These are phyloP conservation scores for Aptenodytes forsteri DNA, from an alignment of 2,113 vertebrate species.

Conservation along the genomic window DNA sequence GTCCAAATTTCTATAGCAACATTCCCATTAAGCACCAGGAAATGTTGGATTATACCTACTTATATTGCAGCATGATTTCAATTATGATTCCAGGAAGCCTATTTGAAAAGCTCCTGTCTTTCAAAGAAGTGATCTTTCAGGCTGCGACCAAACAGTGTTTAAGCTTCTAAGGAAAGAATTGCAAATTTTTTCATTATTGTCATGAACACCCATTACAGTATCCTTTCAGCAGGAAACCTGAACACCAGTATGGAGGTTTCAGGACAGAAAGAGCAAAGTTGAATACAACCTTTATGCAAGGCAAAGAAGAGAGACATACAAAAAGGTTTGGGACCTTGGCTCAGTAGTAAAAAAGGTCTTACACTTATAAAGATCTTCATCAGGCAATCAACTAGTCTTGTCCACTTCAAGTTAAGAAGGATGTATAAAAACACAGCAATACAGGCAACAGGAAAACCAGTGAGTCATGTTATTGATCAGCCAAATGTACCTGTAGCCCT, in stretches of 20 bases:
- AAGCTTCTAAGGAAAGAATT: background rate
- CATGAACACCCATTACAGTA: background rate
- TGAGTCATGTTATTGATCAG: background rate
- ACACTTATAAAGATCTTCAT: background rate
- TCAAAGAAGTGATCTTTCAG: background rate
- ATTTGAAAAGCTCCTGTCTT: constrained; percentile 11
- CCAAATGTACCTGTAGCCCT: background rate
- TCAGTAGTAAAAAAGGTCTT: background rate
- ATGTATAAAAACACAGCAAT: background rate
- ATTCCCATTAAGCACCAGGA: constrained; percentile 31
- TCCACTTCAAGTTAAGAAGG: background rate
- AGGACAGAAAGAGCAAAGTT: background rate
- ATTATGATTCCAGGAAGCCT: constrained; percentile 45
- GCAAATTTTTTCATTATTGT: background rate
- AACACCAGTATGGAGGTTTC: background rate
- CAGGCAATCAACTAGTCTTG: background rate
- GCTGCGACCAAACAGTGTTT: constrained; percentile 3
- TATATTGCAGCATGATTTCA: background rate
- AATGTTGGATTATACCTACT: constrained; percentile 5
- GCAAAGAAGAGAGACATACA: background rate
- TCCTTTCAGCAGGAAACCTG: background rate
- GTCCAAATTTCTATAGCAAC: constrained; percentile 60
- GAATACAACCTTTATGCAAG: background rate
- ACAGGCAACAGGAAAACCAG: background rate
- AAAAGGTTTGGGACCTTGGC: background rate